Percentiles rank a stretch among this genome's conserved stretches.
Evolutionary conservation across 1,140 invertebrate genomes (phyloP).

Genomic region (Uloborus diversus): DNA sequence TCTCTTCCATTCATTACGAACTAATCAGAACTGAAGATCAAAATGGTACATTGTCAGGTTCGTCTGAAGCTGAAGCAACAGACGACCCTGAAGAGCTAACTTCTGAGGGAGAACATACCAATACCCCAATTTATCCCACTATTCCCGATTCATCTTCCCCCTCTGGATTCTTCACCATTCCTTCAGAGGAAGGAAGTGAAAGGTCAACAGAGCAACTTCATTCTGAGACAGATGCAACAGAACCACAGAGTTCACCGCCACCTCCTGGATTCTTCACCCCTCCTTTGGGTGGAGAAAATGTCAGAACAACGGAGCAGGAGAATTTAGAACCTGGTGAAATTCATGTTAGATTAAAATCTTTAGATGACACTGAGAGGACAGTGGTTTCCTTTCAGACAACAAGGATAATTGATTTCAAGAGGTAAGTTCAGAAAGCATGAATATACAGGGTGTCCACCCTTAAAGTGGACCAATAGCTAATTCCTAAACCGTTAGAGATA

Average conservation of each 20-base stretch:
- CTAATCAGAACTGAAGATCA: no score
- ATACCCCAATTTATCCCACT: background rate
- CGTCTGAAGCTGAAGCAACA: no score
- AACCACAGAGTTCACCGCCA: background rate
- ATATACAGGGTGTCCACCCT: no score
- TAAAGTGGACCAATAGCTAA: no score
- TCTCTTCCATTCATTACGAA: no score
- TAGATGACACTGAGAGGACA: conserved; percentile 84
- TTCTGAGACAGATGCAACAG: background rate
- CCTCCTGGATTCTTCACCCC: no score
- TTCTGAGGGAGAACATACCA: no score
- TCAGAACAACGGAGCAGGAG: background rate
- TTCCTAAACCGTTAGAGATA: no score
- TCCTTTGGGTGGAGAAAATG: background rate
- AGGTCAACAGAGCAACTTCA: background rate
- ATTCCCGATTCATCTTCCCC: background rate
- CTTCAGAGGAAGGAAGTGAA: no score
- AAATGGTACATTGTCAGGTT: no score
- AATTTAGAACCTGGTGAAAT: conserved; percentile 67
- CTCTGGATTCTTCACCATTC: background rate
- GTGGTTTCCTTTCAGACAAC: conserved; percentile 80
- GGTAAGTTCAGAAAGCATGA: conserved; percentile 68
- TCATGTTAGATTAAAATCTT: conserved; percentile 82
- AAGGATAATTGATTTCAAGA: conserved; percentile 85
- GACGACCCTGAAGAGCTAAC: no score